A percentile compares a stretch with the other conserved stretches of the same genome.
phyloP scores from a whole-genome alignment of 2,888 invertebrate genomes.

The Dicranocentrus wangi region DNA sequence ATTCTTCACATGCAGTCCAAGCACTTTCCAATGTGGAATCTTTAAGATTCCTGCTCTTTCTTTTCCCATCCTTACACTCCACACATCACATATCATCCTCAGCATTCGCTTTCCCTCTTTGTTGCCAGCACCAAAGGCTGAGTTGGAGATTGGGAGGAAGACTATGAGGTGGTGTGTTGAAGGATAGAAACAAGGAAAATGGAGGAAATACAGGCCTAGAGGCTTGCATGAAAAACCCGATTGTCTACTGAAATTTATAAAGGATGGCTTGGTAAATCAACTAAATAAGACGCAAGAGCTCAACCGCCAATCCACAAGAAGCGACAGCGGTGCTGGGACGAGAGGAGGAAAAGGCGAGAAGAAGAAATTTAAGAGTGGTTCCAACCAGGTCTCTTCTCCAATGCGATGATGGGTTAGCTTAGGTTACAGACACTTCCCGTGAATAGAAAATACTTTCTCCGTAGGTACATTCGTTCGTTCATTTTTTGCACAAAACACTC shows the following conservation, averaged over 20 bases:
- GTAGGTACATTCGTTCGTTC: neutral
- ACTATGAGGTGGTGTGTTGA: neutral
- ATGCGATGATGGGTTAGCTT: constrained; percentile 49
- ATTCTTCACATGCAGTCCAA: constrained; percentile 39
- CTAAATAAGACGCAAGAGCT: constrained; percentile 48
- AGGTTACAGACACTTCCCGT: constrained; percentile 1
- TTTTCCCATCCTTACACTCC: neutral
- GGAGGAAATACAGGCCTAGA: constrained; percentile 43
- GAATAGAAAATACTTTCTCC: neutral
- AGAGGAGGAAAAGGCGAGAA: constrained; percentile 2
- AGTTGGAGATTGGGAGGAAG: neutral
- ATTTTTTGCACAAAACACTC: neutral
- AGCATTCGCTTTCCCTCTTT: constrained; percentile 8
- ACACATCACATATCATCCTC: constrained; percentile 1
- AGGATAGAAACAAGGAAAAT: constrained; percentile 13
- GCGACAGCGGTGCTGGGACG: neutral
- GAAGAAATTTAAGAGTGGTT: constrained; percentile 6
- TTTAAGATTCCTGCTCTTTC: constrained; percentile 22
- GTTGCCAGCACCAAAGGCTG: neutral
- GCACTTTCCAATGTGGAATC: constrained; percentile 28
- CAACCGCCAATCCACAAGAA: constrained; percentile 44
- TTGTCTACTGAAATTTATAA: constrained; percentile 39
- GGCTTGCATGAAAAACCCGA: constrained; percentile 52
- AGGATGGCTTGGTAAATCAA: constrained; percentile 44
- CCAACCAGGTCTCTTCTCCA: constrained; percentile 6